A percentile compares a stretch with the other conserved stretches of the same genome.
phyloP scores from a whole-genome alignment of 2,888 invertebrate genomes.

The Dinocampus coccinellae region DNA sequence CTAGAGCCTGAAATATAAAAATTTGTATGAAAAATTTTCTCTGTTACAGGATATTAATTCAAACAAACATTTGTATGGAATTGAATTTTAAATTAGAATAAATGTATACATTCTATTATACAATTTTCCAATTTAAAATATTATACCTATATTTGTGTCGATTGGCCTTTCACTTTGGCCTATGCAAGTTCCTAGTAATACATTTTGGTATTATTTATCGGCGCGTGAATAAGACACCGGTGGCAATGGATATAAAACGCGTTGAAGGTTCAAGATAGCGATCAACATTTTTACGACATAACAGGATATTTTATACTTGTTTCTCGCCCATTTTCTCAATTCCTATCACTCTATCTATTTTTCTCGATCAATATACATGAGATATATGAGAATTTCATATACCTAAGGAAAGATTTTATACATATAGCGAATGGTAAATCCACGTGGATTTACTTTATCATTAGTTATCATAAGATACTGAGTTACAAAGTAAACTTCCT shows the following conservation, averaged over 20 bases:
- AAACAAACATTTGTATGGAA: slow-evolving; percentile 34
- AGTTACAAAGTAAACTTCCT: neutral
- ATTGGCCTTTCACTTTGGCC: slow-evolving; percentile 44
- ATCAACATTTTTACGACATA: slow-evolving; percentile 6
- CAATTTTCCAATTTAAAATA: too few species aligned
- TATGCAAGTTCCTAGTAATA: slow-evolving; percentile 17
- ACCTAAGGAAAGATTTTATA: neutral
- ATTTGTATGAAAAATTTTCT: neutral
- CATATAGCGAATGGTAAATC: neutral
- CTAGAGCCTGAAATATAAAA: slow-evolving; percentile 75
- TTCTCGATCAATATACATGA: neutral
- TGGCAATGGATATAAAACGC: neutral
- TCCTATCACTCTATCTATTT: neutral
- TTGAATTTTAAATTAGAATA: too few species aligned
- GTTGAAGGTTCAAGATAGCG: slow-evolving; percentile 6
- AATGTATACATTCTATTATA: neutral
- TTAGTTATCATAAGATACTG: neutral
- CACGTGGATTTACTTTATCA: neutral
- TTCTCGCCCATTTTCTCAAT: neutral
- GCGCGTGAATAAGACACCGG: slow-evolving; percentile 14
- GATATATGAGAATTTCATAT: neutral
- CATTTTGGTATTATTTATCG: slow-evolving; percentile 12
- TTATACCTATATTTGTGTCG: slow-evolving; percentile 34
- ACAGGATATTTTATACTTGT: slow-evolving; percentile 12
- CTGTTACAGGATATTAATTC: neutral